Percentiles rank a stretch among this genome's conserved stretches.
Evolutionary conservation across 1,140 invertebrate species (phyloP).

Genomic region (Grapholita molesta): DNA sequence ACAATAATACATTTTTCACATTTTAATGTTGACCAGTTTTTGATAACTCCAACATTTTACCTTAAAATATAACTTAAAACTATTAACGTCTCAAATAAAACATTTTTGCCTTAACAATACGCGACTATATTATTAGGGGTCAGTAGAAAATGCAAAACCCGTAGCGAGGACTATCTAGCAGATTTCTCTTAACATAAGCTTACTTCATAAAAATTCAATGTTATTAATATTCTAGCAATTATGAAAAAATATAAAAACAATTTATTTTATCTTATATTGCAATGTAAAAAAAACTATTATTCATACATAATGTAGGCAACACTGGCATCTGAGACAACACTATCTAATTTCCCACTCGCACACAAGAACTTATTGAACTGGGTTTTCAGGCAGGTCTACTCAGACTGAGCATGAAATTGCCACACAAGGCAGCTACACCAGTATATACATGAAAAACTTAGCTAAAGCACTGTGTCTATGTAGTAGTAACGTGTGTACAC

Average conservation of each 20-base stretch:
- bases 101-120: neutral
- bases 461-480: too few species aligned
- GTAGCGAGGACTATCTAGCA: neutral
- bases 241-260: neutral
- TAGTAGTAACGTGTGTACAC: too few species aligned
- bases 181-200: neutral
- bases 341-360: too few species aligned
- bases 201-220: neutral
- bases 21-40: conserved; percentile 13
- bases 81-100: conserved; percentile 16
- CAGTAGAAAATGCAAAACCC: conserved; percentile 14
- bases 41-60: neutral
- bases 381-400: too few species aligned
- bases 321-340: too few species aligned
- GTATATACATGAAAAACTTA: too few species aligned
- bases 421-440: too few species aligned
- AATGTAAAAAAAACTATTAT: too few species aligned
- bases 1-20: neutral
- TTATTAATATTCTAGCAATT: neutral
- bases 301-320: too few species aligned
- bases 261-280: neutral
- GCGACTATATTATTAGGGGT: neutral
- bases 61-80: conserved; percentile 13
- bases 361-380: too few species aligned
- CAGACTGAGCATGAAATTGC: too few species aligned